phyloP scores from a whole-genome alignment of 30 jellyfish, hydroid and myxozoan genomes.

The Phacellophora camtschatica region DNA sequence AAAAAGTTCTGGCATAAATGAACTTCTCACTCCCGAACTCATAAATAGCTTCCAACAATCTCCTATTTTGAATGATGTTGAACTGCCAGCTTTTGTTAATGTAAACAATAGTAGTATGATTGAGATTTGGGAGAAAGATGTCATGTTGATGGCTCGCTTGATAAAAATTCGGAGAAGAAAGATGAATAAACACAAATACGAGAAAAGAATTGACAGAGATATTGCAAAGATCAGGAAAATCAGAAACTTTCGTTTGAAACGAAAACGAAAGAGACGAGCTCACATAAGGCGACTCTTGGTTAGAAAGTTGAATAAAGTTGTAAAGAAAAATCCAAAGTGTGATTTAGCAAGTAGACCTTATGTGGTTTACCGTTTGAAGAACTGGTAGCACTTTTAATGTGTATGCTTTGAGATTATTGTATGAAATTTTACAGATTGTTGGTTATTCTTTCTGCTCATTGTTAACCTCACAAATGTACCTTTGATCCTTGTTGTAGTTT shows the following conservation, averaged over 20 bases:
- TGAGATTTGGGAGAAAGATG: not conserved
- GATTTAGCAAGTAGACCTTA: slow-evolving; percentile 73
- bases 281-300: slow-evolving; percentile 13
- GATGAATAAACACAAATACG: slow-evolving; percentile 90
- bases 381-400: slow-evolving; percentile 53
- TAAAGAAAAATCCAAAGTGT: slow-evolving; percentile 68
- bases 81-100: slow-evolving; percentile 1
- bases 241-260: slow-evolving; percentile 42
- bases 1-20: too few species aligned
- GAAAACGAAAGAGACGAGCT: slow-evolving; percentile 38
- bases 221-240: slow-evolving; percentile 78
- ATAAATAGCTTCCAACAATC: too few species aligned
- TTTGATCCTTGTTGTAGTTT: too few species aligned
- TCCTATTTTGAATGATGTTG: not conserved
- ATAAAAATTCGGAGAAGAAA: slow-evolving; percentile 82
- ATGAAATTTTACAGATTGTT: too few species aligned
- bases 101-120: not conserved
- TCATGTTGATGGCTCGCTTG: slow-evolving; percentile 28
- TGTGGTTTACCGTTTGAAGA: slow-evolving; percentile 76
- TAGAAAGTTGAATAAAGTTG: slow-evolving; percentile 37
- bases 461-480: too few species aligned
- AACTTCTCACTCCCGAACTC: too few species aligned
- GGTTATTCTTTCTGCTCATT: too few species aligned
- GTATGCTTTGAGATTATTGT: not conserved
- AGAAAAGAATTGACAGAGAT: slow-evolving; percentile 84